These are phyloP conservation scores for Anthoscopus minutus DNA, from an alignment of 2,113 vertebrate genomes.

Conservation along the genomic window DNA sequence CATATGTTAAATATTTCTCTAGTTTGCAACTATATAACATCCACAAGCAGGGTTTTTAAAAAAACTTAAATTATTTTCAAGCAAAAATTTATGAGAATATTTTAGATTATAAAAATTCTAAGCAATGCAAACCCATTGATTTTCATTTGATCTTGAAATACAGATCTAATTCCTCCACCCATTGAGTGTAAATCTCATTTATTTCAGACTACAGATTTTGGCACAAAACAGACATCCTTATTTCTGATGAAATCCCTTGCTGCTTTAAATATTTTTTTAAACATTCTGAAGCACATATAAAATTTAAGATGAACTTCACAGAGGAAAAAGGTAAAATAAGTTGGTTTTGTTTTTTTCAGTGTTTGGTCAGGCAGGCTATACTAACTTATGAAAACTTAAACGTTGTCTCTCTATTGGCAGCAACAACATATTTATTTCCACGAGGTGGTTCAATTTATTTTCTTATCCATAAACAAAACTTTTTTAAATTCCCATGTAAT, in stretches of 20 bases:
- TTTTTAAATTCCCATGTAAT: not conserved
- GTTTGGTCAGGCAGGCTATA: not conserved
- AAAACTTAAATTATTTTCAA: not conserved
- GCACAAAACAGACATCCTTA: not conserved
- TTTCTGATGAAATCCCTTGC: not conserved
- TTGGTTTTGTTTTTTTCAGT: accelerated
- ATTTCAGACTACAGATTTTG: not conserved
- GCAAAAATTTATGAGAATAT: not conserved
- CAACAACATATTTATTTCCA: not conserved
- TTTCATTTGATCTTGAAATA: not conserved
- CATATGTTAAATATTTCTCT: not conserved
- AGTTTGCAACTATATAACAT: not conserved
- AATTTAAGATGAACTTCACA: not conserved
- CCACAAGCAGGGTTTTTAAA: not conserved
- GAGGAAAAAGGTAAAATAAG: not conserved
- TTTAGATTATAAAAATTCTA: not conserved
- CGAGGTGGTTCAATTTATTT: not conserved
- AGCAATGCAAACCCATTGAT: not conserved
- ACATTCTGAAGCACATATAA: not conserved
- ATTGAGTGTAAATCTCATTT: not conserved
- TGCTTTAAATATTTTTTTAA: not conserved
- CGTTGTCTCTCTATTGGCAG: not conserved
- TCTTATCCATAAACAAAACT: not conserved
- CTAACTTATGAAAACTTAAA: not conserved
- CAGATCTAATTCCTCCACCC: not conserved